Evolutionary conservation across 2,888 invertebrate genomes (phyloP).

Genomic region (Allolobophora icterica): DNA sequence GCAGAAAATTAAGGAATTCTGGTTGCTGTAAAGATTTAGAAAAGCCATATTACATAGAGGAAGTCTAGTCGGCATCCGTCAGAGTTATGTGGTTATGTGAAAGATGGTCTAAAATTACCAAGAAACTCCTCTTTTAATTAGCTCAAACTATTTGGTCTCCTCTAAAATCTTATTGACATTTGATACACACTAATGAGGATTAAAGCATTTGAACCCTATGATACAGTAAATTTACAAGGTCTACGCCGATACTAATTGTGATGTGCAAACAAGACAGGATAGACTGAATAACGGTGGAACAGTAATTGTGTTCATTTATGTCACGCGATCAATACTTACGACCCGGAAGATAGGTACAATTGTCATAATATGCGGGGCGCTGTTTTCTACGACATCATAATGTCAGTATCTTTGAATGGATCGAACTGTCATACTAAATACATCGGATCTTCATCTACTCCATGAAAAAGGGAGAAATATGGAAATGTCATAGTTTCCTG

Average conservation of each 20-base stretch:
- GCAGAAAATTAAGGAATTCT: no score
- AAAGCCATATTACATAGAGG: no score
- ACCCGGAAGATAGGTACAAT: no score
- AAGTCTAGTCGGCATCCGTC: neutral
- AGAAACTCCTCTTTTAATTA: neutral
- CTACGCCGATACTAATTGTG: neutral
- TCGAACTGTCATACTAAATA: neutral
- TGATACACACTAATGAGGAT: neutral
- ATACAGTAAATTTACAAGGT: neutral
- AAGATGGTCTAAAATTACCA: neutral
- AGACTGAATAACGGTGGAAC: no score
- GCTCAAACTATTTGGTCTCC: neutral
- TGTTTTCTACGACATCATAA: neutral
- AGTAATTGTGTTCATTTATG: no score
- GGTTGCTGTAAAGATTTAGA: no score
- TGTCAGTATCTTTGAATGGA: neutral
- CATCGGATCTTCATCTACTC: neutral
- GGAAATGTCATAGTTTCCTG: neutral
- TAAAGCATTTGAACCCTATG: neutral
- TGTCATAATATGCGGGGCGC: no score
- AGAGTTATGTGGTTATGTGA: neutral
- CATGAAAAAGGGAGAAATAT: neutral
- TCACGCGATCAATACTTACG: no score
- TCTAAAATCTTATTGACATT: neutral
- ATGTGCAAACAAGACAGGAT: neutral